Percentiles rank a stretch among this genome's conserved stretches.
phyloP scores from a whole-genome alignment of 2,113 vertebrate genomes.

The Leucopsar rothschildi region DNA sequence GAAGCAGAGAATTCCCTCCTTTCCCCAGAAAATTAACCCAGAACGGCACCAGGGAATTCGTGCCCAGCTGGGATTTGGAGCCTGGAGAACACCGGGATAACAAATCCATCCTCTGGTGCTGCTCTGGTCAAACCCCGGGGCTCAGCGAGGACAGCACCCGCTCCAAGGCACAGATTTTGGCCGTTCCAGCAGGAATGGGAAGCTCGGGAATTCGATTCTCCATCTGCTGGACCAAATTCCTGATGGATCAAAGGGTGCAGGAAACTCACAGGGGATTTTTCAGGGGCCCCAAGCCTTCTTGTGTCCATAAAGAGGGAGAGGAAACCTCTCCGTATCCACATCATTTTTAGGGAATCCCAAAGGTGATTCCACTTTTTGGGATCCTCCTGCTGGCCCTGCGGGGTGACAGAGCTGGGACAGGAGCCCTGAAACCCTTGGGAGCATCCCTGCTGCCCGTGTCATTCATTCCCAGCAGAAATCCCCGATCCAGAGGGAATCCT shows the following conservation, averaged over 20 bases:
- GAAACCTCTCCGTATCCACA: rapidly evolving
- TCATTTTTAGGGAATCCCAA: not conserved
- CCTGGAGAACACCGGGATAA: not conserved
- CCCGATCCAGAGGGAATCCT: not conserved
- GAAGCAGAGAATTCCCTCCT: not conserved
- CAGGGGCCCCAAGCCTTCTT: not conserved
- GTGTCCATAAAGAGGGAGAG: rapidly evolving
- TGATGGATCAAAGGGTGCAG: rapidly evolving
- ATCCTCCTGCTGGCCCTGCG: not conserved
- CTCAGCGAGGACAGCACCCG: rapidly evolving
- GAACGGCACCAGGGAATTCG: not conserved
- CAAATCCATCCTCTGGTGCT: not conserved
- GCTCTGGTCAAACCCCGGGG: not conserved
- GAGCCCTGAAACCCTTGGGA: not conserved
- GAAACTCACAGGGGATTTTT: not conserved
- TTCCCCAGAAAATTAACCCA: not conserved
- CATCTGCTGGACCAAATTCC: not conserved
- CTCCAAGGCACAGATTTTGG: not conserved
- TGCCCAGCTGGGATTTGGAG: not conserved
- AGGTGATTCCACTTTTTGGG: not conserved
- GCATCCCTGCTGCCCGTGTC: not conserved
- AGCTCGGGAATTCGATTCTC: not conserved
- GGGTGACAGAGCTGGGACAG: not conserved
- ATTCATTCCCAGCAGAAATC: not conserved
- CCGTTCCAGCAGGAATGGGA: not conserved